Conservation (phyloP, 2,113 vertebrate species). For the Nanorana parkeri region DNA sequence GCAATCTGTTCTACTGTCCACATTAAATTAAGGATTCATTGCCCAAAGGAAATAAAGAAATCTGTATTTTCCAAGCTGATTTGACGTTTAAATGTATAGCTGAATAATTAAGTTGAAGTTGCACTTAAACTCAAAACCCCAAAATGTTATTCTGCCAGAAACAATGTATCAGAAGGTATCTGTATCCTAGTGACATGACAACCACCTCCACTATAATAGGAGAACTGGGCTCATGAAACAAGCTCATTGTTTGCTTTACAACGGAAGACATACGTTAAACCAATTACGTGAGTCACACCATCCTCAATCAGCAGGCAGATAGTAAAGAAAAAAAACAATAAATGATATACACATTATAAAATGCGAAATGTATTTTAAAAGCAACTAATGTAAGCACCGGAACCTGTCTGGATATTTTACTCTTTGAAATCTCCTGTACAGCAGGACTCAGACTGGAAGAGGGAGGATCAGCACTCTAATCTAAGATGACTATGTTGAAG, state of each 20-base stretch:
- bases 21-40: constrained; percentile 42
- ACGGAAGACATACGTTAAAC: neutral
- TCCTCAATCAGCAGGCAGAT: too few species aligned
- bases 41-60: constrained; percentile 23
- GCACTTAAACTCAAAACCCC: constrained; percentile 26
- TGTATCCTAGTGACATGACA: neutral
- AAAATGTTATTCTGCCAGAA: constrained; percentile 39
- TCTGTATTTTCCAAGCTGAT: constrained; percentile 36
- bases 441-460: too few species aligned
- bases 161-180: constrained; percentile 15
- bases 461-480: too few species aligned
- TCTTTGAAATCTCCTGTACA: too few species aligned
- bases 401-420: too few species aligned
- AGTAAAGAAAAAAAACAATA: too few species aligned
- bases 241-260: neutral
- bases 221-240: neutral
- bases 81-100: constrained; percentile 51
- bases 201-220: constrained; percentile 5
- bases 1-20: constrained; percentile 6
- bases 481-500: too few species aligned
- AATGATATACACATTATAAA: too few species aligned
- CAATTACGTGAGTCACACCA: neutral
- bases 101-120: constrained; percentile 56
- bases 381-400: too few species aligned
- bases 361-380: too few species aligned